phyloP scores from a whole-genome alignment of 1,140 invertebrate species.

The Zaprionus africanus region DNA sequence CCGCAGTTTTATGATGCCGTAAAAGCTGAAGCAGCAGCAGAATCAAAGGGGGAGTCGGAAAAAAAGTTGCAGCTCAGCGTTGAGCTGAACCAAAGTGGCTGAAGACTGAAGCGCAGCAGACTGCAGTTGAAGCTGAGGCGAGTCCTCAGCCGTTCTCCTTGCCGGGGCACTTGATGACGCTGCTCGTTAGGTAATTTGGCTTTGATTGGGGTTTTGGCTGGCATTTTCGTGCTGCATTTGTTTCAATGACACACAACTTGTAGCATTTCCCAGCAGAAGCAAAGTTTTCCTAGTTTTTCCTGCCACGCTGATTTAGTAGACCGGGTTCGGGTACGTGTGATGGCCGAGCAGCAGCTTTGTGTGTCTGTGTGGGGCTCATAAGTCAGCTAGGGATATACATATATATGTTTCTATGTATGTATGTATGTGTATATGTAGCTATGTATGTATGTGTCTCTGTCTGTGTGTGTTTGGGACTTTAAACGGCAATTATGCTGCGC shows the following conservation, averaged over 20 bases:
- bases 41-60: neutral
- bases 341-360: neutral
- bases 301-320: slow-evolving; percentile 1
- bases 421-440: neutral
- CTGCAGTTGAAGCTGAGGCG: neutral
- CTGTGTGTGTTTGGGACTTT: slow-evolving; percentile 22
- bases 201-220: slow-evolving; percentile 76
- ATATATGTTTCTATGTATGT: neutral
- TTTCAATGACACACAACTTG: slow-evolving; percentile 75
- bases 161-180: slow-evolving; percentile 62
- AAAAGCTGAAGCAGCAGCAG: slow-evolving; percentile 30
- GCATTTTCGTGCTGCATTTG: slow-evolving; percentile 78
- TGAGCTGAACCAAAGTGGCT: slow-evolving; percentile 57
- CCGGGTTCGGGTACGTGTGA: neutral
- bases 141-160: neutral
- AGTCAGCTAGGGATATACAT: neutral
- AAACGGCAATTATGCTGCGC: slow-evolving; percentile 71
- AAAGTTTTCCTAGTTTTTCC: neutral
- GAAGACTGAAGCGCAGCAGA: slow-evolving; percentile 1
- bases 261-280: slow-evolving; percentile 21
- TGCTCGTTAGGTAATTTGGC: slow-evolving; percentile 79
- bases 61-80: slow-evolving; percentile 65
- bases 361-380: neutral
- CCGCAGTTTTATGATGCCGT: slow-evolving; percentile 73
- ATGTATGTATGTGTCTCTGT: neutral